Conservation (phyloP, 2,888 invertebrate genomes). For the Scaptomyza tumidula region DNA sequence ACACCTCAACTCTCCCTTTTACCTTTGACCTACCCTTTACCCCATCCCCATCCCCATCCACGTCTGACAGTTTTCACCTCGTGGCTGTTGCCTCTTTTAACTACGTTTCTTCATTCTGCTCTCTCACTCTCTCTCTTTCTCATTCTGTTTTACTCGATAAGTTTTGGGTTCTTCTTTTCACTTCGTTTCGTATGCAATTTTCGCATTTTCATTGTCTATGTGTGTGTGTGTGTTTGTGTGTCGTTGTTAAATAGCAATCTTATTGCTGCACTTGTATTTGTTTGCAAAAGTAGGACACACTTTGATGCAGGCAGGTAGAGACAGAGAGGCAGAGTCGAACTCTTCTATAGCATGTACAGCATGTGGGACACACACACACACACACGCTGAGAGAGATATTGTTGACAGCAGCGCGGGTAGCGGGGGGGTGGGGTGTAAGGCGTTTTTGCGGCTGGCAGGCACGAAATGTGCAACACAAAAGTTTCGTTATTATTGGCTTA, state of each 20-base stretch:
- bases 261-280: slow-evolving; percentile 72
- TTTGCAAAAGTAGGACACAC: slow-evolving; percentile 76
- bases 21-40: neutral
- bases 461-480: slow-evolving; percentile 77
- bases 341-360: slow-evolving; percentile 9
- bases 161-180: slow-evolving; percentile 64
- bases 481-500: slow-evolving; percentile 80
- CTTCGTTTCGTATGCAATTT: slow-evolving; percentile 71
- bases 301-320: slow-evolving; percentile 65
- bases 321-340: slow-evolving; percentile 18
- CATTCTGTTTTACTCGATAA: slow-evolving; percentile 51
- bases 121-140: neutral
- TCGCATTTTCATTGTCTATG: slow-evolving; percentile 59
- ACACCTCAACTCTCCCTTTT: slow-evolving; percentile 8
- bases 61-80: slow-evolving; percentile 37
- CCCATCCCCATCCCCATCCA: neutral
- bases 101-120: slow-evolving; percentile 24
- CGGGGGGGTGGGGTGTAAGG: slow-evolving; percentile 11
- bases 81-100: slow-evolving; percentile 41
- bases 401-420: neutral
- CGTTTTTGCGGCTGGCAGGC: slow-evolving; percentile 41
- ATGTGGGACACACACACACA: neutral
- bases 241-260: slow-evolving; percentile 65
- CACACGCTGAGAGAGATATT: neutral
- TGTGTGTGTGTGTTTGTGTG: slow-evolving; percentile 13